phyloP scores from a whole-genome alignment of 2,888 invertebrate species.

The Cerastoderma edule region DNA sequence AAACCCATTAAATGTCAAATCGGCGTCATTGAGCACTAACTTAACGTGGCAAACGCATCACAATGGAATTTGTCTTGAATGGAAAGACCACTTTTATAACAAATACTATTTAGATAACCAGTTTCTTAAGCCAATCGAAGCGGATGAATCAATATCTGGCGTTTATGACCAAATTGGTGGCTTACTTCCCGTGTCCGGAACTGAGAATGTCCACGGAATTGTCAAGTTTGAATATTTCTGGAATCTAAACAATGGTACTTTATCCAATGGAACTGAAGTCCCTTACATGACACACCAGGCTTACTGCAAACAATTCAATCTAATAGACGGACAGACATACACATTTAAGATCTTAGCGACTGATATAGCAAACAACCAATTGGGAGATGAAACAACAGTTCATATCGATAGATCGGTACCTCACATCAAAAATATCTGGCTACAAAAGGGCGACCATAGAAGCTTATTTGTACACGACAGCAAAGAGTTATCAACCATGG shows the following conservation, averaged over 20 bases:
- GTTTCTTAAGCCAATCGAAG: constrained; percentile 46
- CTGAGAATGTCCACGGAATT: constrained; percentile 59
- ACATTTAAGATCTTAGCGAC: constrained; percentile 44
- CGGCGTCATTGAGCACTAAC: constrained; percentile 40
- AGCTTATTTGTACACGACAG: constrained; percentile 56
- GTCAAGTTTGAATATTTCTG: constrained; percentile 34
- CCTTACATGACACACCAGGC: constrained; percentile 33
- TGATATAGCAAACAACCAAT: constrained; percentile 55
- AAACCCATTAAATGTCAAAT: constrained; percentile 29
- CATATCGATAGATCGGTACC: constrained; percentile 62
- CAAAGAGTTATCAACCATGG: constrained; percentile 61
- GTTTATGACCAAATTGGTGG: constrained; percentile 59
- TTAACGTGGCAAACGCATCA: constrained; percentile 62
- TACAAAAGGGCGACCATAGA: constrained; percentile 52
- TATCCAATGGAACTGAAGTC: not conserved
- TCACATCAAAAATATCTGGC: constrained; percentile 53
- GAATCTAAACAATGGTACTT: not conserved
- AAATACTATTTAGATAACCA: constrained; percentile 33
- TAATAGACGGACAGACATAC: constrained; percentile 56
- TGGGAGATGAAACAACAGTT: constrained; percentile 41
- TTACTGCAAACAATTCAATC: constrained; percentile 25
- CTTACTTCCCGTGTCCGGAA: constrained; percentile 52
- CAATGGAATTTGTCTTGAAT: constrained; percentile 48
- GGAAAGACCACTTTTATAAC: constrained; percentile 61
- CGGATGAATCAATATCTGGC: constrained; percentile 29